These are phyloP conservation scores for Acrocephalus arundinaceus DNA, from an alignment of 2,113 vertebrate species.

Conservation along the genomic window DNA sequence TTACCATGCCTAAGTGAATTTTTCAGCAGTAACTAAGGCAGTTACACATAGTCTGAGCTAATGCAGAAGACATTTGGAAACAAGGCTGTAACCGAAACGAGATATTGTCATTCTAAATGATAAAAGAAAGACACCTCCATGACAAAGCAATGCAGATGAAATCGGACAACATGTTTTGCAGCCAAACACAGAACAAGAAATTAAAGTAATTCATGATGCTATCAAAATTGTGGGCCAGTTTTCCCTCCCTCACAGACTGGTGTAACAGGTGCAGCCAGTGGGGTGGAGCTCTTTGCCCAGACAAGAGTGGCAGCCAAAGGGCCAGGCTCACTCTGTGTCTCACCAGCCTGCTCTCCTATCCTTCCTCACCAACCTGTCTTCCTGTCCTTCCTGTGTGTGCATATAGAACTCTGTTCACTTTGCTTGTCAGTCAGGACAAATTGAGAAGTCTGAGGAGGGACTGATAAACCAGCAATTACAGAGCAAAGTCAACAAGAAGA, in stretches of 20 bases:
- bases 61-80: background rate
- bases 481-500: slow-evolving; percentile 60
- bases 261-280: background rate
- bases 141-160: background rate
- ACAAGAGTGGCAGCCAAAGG: rapidly evolving
- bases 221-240: background rate
- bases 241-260: background rate
- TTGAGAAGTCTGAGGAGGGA: background rate
- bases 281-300: background rate
- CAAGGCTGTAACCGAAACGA: background rate
- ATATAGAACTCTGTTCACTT: rapidly evolving
- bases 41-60: background rate
- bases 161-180: background rate
- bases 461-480: slow-evolving; percentile 57
- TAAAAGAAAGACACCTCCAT: background rate
- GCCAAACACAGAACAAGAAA: slow-evolving; percentile 9
- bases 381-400: background rate
- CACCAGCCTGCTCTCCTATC: background rate
- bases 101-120: background rate
- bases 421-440: background rate
- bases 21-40: background rate
- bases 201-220: background rate
- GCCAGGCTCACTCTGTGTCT: background rate
- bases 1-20: background rate
- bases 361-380: background rate